A percentile compares a stretch with the other conserved stretches of the same genome.
Evolutionary conservation across 1,140 invertebrate species (phyloP).

Genomic region (Orchesella cincta): DNA sequence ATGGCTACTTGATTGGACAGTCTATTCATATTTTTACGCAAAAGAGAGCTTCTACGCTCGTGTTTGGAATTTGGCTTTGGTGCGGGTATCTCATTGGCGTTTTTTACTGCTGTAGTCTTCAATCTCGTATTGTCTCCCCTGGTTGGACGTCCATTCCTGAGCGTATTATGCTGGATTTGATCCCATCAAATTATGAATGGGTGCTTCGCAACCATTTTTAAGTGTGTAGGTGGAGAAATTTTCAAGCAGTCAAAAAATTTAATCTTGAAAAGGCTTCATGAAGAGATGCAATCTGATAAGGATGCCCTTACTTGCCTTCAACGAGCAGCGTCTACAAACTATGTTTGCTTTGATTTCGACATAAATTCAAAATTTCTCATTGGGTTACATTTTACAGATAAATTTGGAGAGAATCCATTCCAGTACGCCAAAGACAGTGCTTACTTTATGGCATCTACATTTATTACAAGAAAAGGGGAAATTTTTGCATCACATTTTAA

Average conservation of each 20-base stretch:
- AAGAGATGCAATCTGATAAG: background rate
- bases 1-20: background rate
- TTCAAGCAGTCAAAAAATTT: background rate
- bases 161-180: background rate
- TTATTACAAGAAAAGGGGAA: background rate
- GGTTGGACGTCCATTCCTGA: background rate
- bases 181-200: background rate
- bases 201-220: background rate
- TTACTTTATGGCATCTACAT: background rate
- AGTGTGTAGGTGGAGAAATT: background rate
- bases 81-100: background rate
- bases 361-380: background rate
- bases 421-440: background rate
- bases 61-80: background rate
- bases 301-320: background rate
- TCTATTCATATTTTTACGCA: background rate
- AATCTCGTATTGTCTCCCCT: background rate
- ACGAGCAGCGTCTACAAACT: background rate
- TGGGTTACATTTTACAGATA: background rate
- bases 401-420: background rate
- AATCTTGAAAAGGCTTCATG: background rate
- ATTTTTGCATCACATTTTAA: too few species aligned
- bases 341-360: background rate
- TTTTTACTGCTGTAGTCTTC: background rate
- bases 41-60: background rate